Conservation (phyloP, 2,113 vertebrate genomes). For the Micronycteris hirsuta region DNA sequence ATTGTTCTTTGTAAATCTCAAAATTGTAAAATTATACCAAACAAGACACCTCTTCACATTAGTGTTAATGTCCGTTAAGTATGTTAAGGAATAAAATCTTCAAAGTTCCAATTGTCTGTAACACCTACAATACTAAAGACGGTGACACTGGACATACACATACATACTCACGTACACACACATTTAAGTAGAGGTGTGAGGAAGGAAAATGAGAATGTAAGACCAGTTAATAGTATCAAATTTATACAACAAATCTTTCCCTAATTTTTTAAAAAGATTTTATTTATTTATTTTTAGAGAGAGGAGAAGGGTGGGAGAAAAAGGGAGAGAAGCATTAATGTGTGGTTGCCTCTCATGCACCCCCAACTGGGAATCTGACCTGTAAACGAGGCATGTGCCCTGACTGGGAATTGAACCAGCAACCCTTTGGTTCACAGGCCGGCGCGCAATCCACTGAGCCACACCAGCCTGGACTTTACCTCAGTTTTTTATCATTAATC, state of each 20-base stretch:
- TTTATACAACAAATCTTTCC: slow-evolving; percentile 9
- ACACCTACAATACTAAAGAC: neutral
- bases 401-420: no score
- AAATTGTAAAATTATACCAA: neutral
- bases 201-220: neutral
- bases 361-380: no score
- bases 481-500: neutral
- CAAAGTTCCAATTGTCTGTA: neutral
- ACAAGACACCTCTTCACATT: neutral
- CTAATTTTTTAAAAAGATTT: neutral
- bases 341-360: no score
- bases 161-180: neutral
- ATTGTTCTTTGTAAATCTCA: neutral
- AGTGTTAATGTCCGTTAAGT: neutral
- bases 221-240: neutral
- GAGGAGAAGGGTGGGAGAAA: no score
- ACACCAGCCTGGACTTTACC: neutral
- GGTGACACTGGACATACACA: neutral
- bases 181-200: neutral
- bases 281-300: no score
- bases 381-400: no score
- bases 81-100: neutral
- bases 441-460: no score
- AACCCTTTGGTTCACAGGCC: no score
- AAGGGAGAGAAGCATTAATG: no score